Conservation (phyloP, 35 echinoderm and acorn worm genomes). For the Ptychodera flava region DNA sequence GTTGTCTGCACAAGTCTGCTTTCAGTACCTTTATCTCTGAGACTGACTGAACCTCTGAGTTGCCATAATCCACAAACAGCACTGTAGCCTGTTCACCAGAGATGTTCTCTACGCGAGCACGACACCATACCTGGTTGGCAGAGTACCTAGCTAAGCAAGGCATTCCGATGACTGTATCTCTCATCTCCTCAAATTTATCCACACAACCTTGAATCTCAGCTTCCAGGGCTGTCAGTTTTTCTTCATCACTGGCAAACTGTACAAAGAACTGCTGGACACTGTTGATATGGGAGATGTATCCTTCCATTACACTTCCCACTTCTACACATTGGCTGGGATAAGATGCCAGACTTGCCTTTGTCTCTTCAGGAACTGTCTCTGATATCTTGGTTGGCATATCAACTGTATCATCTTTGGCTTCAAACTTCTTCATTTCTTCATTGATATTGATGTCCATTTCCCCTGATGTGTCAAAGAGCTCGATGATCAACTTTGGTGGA, state of each 20-base stretch:
- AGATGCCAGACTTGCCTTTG: not conserved
- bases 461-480: not conserved
- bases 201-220: not conserved
- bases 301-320: not conserved
- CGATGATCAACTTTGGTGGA: not conserved
- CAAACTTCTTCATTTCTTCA: not conserved
- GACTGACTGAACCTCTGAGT: conserved; percentile 8
- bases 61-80: conserved; percentile 54
- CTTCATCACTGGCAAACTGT: not conserved
- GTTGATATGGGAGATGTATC: not conserved
- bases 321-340: not conserved
- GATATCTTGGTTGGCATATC: too few relatives aligned
- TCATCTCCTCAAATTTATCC: not conserved
- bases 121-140: conserved; percentile 63
- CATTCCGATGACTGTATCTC: conserved; percentile 14
- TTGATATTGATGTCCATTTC: not conserved
- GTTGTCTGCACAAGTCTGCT: not conserved
- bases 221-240: not conserved
- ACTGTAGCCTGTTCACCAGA: conserved; percentile 22
- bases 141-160: conserved; percentile 74
- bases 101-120: conserved; percentile 18
- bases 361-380: not conserved
- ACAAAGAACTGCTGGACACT: not conserved
- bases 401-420: not conserved
- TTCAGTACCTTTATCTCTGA: not conserved